Base-by-base conservation (phyloP, 2,797 vertebrate genomes). In the Otolemur crassicaudatus region DNA sequence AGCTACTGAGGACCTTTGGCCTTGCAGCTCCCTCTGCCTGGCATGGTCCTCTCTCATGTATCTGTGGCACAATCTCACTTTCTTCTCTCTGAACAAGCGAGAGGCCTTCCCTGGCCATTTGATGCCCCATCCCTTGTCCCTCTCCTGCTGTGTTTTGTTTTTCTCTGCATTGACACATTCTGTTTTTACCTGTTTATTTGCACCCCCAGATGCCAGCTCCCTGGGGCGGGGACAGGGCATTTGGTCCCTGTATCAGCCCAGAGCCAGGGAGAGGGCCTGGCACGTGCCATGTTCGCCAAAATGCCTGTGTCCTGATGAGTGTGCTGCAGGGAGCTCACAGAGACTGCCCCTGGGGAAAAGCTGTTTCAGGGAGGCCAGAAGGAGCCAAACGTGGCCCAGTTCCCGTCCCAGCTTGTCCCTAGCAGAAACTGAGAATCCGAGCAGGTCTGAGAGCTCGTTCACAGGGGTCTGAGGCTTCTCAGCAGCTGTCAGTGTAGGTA, bases 211-310 rank as follows among this genome's bases (percentile, higher is more conserved):
- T 43, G 17, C 20, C 60, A 75, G 58, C 76, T 81, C 70, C 43
- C 16, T 2, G 3, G 53, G 40, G 17, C 13, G 69, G 27, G n/a
- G 22, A 49, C 27, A 73, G 82, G 56, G 13, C 10, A 1, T 60
- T 31, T 37, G 27, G 43, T 60, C 49, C 29, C 49, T 31, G 29
- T 20, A 37, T 37, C 53, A 29, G 0, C 63, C 23, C 46, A 17
- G 94, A 72, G 20, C 82, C 56, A 34, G 11, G n/a, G n/a, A 67
- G 25, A 84, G 70, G 80, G 23, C 63, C 77, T 60, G 80, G 65
- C 67, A 40, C 8, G 2, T 2, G 23, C 2, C 0, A 0, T 6
- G 7, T 25, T 77, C 20, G 1, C 25, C 1, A 70, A 46, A 4
- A 37, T 4, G 0, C n/a, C 49, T 12, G 4, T 19, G 5, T 25